Evolutionary conservation across 1,140 invertebrate genomes (phyloP).

Genomic region (Cydia strobilella): DNA sequence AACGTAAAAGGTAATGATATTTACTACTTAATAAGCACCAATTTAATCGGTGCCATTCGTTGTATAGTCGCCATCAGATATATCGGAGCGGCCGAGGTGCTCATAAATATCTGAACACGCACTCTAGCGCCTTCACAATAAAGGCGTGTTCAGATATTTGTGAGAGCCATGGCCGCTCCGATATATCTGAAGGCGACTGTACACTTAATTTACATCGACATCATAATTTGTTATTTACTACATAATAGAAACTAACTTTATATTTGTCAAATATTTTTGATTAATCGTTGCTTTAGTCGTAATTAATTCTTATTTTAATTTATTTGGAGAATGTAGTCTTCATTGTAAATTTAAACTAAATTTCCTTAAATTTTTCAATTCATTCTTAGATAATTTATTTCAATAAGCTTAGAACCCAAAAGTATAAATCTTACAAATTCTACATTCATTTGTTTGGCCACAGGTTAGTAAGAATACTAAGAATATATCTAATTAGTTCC

Average conservation of each 20-base stretch:
- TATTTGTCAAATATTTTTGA: neutral
- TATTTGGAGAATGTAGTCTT: neutral
- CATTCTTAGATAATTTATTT: neutral
- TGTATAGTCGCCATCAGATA: too few species aligned
- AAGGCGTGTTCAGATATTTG: too few species aligned
- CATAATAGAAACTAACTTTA: neutral
- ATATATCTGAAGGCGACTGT: too few species aligned
- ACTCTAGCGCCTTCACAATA: too few species aligned
- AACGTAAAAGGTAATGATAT: conserved; percentile 20
- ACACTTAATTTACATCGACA: conserved; percentile 13
- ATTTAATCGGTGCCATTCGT: neutral
- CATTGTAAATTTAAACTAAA: too few species aligned
- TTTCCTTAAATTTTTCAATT: neutral
- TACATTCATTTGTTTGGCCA: neutral
- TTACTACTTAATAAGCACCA: conserved; percentile 21
- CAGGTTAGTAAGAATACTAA: neutral
- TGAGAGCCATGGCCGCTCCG: too few species aligned
- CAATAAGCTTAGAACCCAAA: neutral
- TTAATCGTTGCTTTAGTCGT: neutral
- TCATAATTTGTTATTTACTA: conserved; percentile 21
- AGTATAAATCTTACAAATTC: too few species aligned
- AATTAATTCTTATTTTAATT: neutral
- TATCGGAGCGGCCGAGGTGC: too few species aligned
- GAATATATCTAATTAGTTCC: too few species aligned
- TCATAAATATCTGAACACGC: too few species aligned